These are phyloP conservation scores for Excalfactoria chinensis DNA, from an alignment of 2,113 vertebrate genomes.

Conservation along the genomic window DNA sequence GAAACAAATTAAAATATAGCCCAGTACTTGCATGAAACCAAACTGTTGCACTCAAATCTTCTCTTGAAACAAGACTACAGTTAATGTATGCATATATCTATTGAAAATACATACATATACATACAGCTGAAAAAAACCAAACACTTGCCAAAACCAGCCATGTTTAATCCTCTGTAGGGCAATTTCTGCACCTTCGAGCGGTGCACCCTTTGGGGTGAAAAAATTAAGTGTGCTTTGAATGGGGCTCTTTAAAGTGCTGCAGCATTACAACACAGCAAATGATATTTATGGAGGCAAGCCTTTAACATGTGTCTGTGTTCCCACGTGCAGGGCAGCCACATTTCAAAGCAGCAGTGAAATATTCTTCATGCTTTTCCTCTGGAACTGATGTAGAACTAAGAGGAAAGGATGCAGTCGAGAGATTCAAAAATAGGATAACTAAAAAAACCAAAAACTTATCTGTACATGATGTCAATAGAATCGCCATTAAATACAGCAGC, in stretches of 20 bases:
- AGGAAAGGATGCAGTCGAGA: conserved; percentile 3
- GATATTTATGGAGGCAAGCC: neutral
- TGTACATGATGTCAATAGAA: conserved; percentile 32
- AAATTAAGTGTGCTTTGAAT: neutral
- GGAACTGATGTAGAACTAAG: conserved; percentile 11
- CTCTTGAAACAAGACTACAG: neutral
- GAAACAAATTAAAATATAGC: conserved; percentile 30
- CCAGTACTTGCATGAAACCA: neutral
- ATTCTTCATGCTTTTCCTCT: conserved; percentile 14
- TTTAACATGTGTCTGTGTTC: neutral
- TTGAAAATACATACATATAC: neutral
- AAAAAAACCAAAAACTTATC: neutral
- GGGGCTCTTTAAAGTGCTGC: neutral
- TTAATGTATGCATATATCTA: neutral
- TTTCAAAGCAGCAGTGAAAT: conserved; percentile 43
- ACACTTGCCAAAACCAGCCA: neutral
- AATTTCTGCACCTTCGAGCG: neutral
- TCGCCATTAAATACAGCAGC: conserved; percentile 23
- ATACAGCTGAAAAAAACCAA: neutral
- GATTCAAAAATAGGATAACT: conserved; percentile 13
- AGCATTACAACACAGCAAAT: neutral
- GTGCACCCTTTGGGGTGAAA: neutral
- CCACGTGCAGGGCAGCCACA: neutral
- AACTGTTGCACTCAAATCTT: neutral
- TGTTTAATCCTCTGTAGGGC: neutral